phyloP scores from a whole-genome alignment of 1,140 invertebrate species.

The Drosophila sturtevanti region DNA sequence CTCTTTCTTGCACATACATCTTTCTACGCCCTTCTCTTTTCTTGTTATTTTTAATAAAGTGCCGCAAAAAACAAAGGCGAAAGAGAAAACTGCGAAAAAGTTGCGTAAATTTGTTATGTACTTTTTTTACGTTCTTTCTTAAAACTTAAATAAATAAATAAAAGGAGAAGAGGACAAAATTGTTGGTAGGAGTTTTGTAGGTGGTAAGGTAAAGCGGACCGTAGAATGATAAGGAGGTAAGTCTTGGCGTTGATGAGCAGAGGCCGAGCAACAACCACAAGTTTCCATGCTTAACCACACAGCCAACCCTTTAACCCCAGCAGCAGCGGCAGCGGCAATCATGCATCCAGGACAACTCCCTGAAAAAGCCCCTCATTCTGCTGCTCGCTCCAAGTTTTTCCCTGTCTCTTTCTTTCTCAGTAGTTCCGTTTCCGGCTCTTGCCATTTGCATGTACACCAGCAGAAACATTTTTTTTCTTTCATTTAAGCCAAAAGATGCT shows the following conservation, averaged over 20 bases:
- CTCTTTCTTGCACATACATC: conserved; percentile 45
- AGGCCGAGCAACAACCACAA: conserved; percentile 50
- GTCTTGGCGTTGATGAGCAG: conserved; percentile 59
- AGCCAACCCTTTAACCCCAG: conserved; percentile 12
- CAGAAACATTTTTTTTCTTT: conserved; percentile 66
- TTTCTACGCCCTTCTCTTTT: neutral
- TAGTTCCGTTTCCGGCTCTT: conserved; percentile 78
- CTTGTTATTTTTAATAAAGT: conserved; percentile 70
- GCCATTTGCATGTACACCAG: conserved; percentile 77
- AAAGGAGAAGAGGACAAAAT: conserved; percentile 15
- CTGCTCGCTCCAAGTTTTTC: neutral
- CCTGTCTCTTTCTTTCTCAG: conserved; percentile 23
- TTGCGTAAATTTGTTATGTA: conserved; percentile 79
- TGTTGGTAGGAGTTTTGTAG: neutral
- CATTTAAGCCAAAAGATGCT: conserved; percentile 60
- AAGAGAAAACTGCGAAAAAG: conserved; percentile 63
- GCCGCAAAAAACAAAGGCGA: conserved; percentile 35
- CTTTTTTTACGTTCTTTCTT: conserved; percentile 47
- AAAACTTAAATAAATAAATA: conserved; percentile 79
- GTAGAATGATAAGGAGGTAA: neutral
- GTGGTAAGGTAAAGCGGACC: neutral
- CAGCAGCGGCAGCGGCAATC: conserved; percentile 53
- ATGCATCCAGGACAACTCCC: conserved; percentile 53
- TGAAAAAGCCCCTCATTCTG: conserved; percentile 1
- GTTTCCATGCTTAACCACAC: conserved; percentile 32